Conservation (phyloP, 2,888 invertebrate species). For the Eulithis prunata region DNA sequence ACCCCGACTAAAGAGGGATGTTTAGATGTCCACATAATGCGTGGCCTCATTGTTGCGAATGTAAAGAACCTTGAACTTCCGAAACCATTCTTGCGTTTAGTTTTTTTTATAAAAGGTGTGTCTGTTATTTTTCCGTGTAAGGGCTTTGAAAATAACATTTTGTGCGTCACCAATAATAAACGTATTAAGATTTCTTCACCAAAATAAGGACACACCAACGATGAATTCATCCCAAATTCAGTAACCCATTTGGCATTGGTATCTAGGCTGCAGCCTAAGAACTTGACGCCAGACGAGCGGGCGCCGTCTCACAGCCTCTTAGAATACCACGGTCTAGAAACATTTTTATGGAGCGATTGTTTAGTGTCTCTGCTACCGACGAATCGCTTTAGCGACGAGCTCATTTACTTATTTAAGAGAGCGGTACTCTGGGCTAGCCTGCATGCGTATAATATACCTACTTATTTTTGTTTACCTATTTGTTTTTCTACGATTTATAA, state of each 20-base stretch:
- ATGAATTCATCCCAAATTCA: slow-evolving; percentile 33
- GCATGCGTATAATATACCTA: neutral
- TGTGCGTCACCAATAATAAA: neutral
- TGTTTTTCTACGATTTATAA: too few species aligned
- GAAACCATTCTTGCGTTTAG: too few species aligned
- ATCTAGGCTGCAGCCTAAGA: slow-evolving; percentile 52
- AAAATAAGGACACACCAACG: neutral
- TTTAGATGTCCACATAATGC: too few species aligned
- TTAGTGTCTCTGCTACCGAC: slow-evolving; percentile 31
- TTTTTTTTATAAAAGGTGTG: too few species aligned
- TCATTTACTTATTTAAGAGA: slow-evolving; percentile 27
- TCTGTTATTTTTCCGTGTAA: too few species aligned
- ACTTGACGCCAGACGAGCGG: slow-evolving; percentile 75
- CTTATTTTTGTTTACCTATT: too few species aligned
- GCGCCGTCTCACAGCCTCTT: slow-evolving; percentile 57
- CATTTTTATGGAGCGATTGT: slow-evolving; percentile 35
- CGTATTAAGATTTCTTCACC: neutral
- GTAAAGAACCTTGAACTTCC: too few species aligned
- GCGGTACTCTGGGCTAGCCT: neutral
- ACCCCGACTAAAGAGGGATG: neutral
- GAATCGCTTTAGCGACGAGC: slow-evolving; percentile 34
- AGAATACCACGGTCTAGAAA: slow-evolving; percentile 47
- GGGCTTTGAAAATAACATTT: neutral
- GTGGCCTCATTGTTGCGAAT: too few species aligned
- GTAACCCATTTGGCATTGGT: slow-evolving; percentile 59